Evolutionary conservation across 2,888 invertebrate genomes (phyloP).

Genomic region (Ophioninae sp.): DNA sequence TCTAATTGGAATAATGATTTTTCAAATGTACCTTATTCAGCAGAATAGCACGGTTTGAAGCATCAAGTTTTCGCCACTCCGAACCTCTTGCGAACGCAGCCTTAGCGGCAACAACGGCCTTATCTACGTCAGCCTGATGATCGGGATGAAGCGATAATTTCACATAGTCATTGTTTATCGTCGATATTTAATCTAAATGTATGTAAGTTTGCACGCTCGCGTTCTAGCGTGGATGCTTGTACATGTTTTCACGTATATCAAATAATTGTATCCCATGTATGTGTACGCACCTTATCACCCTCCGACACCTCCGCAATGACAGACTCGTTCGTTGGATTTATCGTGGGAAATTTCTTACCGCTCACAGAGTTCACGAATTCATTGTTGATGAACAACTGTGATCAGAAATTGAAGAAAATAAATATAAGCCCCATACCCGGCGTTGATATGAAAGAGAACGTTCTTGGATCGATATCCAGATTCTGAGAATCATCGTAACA

Average conservation of each 20-base stretch:
- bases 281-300: slow-evolving; percentile 81
- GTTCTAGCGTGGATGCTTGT: not conserved
- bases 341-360: slow-evolving; percentile 84
- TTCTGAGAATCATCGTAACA: too few species aligned
- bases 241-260: too few species aligned
- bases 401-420: slow-evolving; percentile 39
- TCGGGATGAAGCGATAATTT: slow-evolving; percentile 32
- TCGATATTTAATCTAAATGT: not conserved
- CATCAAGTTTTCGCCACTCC: slow-evolving; percentile 83
- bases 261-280: not conserved
- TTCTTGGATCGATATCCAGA: not conserved
- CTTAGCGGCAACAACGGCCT: slow-evolving; percentile 82
- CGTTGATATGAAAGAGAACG: not conserved
- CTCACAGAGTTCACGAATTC: slow-evolving; percentile 81
- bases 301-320: slow-evolving; percentile 82
- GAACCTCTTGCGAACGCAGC: slow-evolving; percentile 83
- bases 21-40: slow-evolving; percentile 63
- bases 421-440: not conserved
- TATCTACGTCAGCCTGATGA: slow-evolving; percentile 81
- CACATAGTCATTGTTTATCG: not conserved
- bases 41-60: slow-evolving; percentile 82
- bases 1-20: not conserved
- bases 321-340: slow-evolving; percentile 83
- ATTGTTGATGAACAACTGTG: slow-evolving; percentile 77
- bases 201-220: not conserved